Conservation (phyloP, 1,140 invertebrate species). For the Pristionchus pacificus region DNA sequence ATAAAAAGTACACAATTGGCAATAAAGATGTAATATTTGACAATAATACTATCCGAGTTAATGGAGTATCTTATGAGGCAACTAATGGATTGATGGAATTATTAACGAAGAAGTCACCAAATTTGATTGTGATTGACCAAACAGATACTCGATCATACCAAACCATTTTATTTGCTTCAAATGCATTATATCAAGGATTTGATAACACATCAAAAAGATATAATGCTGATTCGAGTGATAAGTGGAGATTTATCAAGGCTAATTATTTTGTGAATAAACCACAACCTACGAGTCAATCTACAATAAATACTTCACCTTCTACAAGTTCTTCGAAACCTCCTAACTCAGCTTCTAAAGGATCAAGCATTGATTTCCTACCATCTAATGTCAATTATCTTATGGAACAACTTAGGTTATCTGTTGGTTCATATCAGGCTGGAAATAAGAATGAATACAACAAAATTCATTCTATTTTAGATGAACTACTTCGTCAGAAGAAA, state of each 20-base stretch:
- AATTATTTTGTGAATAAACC: slow-evolving; percentile 22
- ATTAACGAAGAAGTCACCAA: slow-evolving; percentile 34
- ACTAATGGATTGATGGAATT: slow-evolving; percentile 33
- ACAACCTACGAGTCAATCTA: too few species aligned
- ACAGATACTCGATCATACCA: slow-evolving; percentile 32
- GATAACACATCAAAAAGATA: slow-evolving; percentile 30
- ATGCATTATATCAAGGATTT: slow-evolving; percentile 36
- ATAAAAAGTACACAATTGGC: slow-evolving; percentile 30
- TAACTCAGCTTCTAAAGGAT: slow-evolving; percentile 18
- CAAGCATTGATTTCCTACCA: slow-evolving; percentile 19
- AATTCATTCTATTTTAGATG: slow-evolving; percentile 34
- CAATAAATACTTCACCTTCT: too few species aligned
- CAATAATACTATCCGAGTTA: slow-evolving; percentile 26
- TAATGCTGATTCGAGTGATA: slow-evolving; percentile 33
- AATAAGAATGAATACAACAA: slow-evolving; percentile 33
- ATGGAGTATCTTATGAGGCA: slow-evolving; percentile 27
- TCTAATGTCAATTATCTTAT: slow-evolving; percentile 30
- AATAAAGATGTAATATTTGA: slow-evolving; percentile 37
- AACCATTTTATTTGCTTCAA: slow-evolving; percentile 30
- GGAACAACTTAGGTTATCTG: slow-evolving; percentile 20
- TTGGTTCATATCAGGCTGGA: slow-evolving; percentile 25
- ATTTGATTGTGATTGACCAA: slow-evolving; percentile 27
- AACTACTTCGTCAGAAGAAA: slow-evolving; percentile 23
- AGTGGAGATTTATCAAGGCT: slow-evolving; percentile 33
- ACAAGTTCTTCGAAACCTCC: too few species aligned